These are phyloP conservation scores for Elysia crispata DNA, from an alignment of 2,888 invertebrate genomes.

Conservation along the genomic window DNA sequence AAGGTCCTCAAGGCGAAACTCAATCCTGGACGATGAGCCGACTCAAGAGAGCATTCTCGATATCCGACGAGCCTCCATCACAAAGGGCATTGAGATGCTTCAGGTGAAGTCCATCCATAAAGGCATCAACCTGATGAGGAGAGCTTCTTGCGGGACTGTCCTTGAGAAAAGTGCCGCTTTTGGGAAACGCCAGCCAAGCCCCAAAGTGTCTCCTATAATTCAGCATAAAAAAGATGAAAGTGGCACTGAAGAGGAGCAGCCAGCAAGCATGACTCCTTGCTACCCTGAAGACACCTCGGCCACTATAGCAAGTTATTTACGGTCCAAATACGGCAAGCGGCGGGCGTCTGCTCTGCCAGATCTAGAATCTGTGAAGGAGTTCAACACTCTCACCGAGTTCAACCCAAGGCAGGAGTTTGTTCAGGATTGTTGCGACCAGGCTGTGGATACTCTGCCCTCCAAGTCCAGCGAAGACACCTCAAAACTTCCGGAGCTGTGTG, in stretches of 20 bases:
- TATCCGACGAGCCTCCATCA: slow-evolving; percentile 11
- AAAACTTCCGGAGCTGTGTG: not conserved
- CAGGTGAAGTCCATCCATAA: slow-evolving; percentile 21
- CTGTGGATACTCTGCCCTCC: not conserved
- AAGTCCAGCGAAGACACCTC: not conserved
- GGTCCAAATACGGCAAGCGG: not conserved
- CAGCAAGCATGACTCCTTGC: too few relatives aligned
- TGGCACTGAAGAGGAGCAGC: too few relatives aligned
- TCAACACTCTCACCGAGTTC: not conserved
- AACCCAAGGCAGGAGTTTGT: not conserved
- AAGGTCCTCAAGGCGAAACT: not conserved
- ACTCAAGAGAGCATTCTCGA: not conserved
- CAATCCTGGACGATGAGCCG: slow-evolving; percentile 32
- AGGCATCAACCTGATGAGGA: not conserved
- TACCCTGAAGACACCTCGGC: too few relatives aligned
- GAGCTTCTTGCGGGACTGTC: not conserved
- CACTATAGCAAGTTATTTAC: not conserved
- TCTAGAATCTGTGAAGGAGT: slow-evolving; percentile 37
- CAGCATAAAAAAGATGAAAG: too few relatives aligned
- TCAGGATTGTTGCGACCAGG: not conserved
- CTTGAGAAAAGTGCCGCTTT: too few relatives aligned
- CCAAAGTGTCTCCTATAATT: too few relatives aligned
- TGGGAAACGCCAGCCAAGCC: too few relatives aligned
- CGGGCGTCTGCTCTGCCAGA: slow-evolving; percentile 37
- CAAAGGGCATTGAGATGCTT: not conserved